Evolutionary conservation across 2,888 invertebrate genomes (phyloP).

Genomic region (Erebia epiphron): DNA sequence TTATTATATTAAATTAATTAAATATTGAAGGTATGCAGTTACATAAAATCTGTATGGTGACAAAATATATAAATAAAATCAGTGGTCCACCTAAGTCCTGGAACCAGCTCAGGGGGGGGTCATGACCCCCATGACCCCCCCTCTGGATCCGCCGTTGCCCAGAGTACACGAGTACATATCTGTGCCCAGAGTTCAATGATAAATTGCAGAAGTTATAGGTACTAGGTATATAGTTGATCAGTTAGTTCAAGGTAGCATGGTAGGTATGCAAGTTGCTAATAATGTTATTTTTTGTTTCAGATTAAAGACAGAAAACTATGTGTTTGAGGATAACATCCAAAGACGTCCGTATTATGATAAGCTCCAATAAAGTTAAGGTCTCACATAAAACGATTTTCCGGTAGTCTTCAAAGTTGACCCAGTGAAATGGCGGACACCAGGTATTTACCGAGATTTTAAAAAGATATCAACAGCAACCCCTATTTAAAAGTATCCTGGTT

Average conservation of each 20-base stretch:
- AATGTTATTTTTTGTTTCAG: constrained; percentile 49
- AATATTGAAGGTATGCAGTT: too few species aligned
- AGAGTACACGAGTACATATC: too few species aligned
- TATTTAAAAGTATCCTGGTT: neutral
- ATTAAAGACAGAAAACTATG: constrained; percentile 60
- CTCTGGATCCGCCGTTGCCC: too few species aligned
- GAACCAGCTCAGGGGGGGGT: too few species aligned
- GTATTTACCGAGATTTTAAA: constrained; percentile 43
- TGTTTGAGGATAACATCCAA: constrained; percentile 51
- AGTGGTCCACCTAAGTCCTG: too few species aligned
- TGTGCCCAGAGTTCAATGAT: neutral
- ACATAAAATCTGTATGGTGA: too few species aligned
- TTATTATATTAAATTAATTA: too few species aligned
- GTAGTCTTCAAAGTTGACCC: constrained; percentile 54
- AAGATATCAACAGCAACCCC: neutral
- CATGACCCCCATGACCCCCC: too few species aligned
- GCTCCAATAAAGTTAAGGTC: constrained; percentile 40
- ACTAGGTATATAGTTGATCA: neutral
- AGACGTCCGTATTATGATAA: constrained; percentile 47
- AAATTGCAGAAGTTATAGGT: neutral
- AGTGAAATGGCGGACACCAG: constrained; percentile 64
- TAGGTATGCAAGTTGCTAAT: neutral
- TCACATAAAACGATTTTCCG: constrained; percentile 56
- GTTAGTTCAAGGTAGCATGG: neutral
- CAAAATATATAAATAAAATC: too few species aligned